Base-by-base conservation (phyloP, 2,113 vertebrate species). In the Macrotus californicus region DNA sequence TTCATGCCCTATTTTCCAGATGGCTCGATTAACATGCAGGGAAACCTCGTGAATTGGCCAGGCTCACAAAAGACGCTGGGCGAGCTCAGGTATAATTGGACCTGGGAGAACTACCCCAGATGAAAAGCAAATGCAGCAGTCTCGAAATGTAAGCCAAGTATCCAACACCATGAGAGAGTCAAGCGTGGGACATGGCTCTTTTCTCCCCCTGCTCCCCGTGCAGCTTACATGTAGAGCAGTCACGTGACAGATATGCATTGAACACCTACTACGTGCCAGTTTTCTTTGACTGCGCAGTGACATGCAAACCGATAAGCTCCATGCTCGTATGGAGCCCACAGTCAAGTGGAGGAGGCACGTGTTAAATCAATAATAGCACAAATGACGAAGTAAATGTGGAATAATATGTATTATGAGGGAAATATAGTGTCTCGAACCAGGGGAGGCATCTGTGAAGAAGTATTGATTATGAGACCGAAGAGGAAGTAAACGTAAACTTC, bases 1-100 rank as follows among this genome's bases (percentile, higher is more conserved):
- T 96, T 89, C 96, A 93, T 96, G 94, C 93, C 93, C 84, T 95
- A 41, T 85, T 97, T 96, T 97, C 97, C 97, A 97, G 93, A 96
- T 96, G 96, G 92, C 93, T 95, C 92, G 93, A 97, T 96, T 87
- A 96, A 96, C 90, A 94, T 94, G 83, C 92, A 90, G 82, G 54
- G 87, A 76, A 94, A 92, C 43, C 92, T 59, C 87, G 92, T 21
- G 93, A 84, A 70, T 94, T 87, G 84, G 95, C 93, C 72, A 46
- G 80, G 52, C 41, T 72, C 46, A n/a, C 75, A 81, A 54, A 93
- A 39, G 61, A 87, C 81, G 59, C 59, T 41, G 29, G n/a, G 56
- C 56, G 95, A 89, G 67, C 84, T 82, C 96, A 97, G 95, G 96
- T 96, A 66, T 93, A 87, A 95, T 90, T 16, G 43, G 76, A 82